Base-by-base conservation (phyloP, 2,888 invertebrate species). In the Troides aeacus region DNA sequence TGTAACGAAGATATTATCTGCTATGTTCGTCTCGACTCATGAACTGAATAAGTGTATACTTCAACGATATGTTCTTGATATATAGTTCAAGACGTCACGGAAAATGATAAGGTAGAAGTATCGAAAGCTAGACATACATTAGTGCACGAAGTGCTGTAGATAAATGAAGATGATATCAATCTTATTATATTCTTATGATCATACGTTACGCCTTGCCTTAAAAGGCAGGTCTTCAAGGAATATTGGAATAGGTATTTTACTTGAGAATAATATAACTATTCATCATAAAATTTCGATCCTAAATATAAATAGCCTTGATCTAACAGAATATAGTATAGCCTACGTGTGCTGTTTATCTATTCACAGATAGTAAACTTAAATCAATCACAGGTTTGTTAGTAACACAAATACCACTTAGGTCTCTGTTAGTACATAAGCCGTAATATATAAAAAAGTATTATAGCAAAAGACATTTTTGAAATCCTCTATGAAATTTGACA, bases 1-100 rank as follows among this genome's bases (percentile, higher is more conserved):
- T 84, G 83, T 83, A 76, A 75, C 77, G 70, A 68, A 79, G 86
- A 87, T 88, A 79, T 80, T 85, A 88, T 88, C 86, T 81, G 66
- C 72, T 77, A 86, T 85, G 83, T 87, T 87, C 75, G 74, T 72
- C 62, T 74, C 77, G 82, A 81, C 81, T 84, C 82, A 81, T 80
- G 80, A 82, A 83, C 82, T 80, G 78, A 81, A 80, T 80, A 81
- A 80, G 81, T 73, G 78, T 79, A 80, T 78, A 76, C 74, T 75
- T 68, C 62, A 71, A 76, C 77, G 3, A 30, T 30, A 76, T 66
- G 66, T 57, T 69, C 66, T 58, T 57, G 60, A 60, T 18, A 58
- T 53, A 56, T 50, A 61, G 63, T 64, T 53, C 21, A 42, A 57
- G 42, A 64, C 18, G 23, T 58, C 50, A 12, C 30, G 17, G 50